Conservation (phyloP, 2,797 vertebrate genomes). For the Eulemur coronatus region DNA sequence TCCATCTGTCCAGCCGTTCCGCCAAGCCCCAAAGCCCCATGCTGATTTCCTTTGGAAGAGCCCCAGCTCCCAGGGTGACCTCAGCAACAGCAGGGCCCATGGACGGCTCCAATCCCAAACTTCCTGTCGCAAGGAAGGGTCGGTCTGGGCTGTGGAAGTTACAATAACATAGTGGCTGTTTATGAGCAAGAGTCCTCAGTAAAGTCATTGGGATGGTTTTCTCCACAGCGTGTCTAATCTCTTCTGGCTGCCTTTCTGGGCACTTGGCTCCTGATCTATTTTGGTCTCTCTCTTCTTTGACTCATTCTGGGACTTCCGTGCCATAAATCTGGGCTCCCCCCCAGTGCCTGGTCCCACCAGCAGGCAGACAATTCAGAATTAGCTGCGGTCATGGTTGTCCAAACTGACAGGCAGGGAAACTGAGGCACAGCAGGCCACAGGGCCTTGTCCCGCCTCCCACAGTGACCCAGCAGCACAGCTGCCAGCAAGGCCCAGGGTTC, state of each 20-base stretch:
- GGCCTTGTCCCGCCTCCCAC: conserved; percentile 50
- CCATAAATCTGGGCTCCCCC: conserved; percentile 79
- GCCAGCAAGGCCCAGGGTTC: conserved; percentile 76
- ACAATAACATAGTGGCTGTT: conserved; percentile 78
- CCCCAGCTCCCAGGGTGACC: conserved; percentile 69
- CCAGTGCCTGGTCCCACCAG: conserved; percentile 71
- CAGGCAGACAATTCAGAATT: conserved; percentile 74
- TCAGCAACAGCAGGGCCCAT: conserved; percentile 59
- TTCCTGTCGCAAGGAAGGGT: conserved; percentile 79
- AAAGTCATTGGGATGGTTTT: conserved; percentile 81
- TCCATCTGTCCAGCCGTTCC: conserved; percentile 75
- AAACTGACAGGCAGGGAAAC: conserved; percentile 80
- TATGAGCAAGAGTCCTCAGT: conserved; percentile 78
- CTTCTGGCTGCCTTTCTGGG: conserved; percentile 82
- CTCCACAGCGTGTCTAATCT: conserved; percentile 84
- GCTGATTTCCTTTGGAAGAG: conserved; percentile 77
- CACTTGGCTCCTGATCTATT: conserved; percentile 79
- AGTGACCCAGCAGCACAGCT: conserved; percentile 42
- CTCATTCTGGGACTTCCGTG: conserved; percentile 80
- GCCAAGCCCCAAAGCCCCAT: conserved; percentile 63
- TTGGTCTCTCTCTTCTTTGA: conserved; percentile 81
- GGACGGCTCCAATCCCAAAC: conserved; percentile 69
- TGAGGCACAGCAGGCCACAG: conserved; percentile 79
- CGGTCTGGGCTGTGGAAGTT: conserved; percentile 74
- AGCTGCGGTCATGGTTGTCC: conserved; percentile 77